Evolutionary conservation across 1,140 invertebrate genomes (phyloP).

Genomic region (Ips nitidus): DNA sequence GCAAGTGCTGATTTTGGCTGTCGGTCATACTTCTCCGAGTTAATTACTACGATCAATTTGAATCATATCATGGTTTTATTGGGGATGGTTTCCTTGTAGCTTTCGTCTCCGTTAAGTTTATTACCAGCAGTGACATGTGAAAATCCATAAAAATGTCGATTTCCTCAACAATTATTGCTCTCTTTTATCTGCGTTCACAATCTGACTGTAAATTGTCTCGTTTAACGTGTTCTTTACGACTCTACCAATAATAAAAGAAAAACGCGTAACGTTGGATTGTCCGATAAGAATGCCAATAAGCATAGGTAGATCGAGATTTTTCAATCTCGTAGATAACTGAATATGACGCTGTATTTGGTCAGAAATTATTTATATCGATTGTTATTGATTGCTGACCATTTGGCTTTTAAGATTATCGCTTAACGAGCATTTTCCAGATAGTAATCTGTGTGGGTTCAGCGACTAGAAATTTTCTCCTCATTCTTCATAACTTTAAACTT

Average conservation of each 20-base stretch:
- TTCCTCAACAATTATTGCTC: slow-evolving; percentile 11
- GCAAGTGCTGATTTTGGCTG: no score
- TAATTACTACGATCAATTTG: no score
- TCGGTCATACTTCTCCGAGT: no score
- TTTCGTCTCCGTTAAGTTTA: neutral
- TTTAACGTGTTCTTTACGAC: slow-evolving; percentile 42
- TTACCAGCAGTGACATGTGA: neutral
- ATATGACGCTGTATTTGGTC: slow-evolving; percentile 23
- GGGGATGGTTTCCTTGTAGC: no score
- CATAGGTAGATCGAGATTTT: slow-evolving; percentile 18
- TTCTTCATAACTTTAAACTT: no score
- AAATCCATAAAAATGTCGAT: slow-evolving; percentile 18
- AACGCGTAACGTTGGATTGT: neutral
- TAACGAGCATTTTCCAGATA: slow-evolving; percentile 9
- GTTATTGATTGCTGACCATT: slow-evolving; percentile 14
- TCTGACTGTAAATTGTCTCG: slow-evolving; percentile 38
- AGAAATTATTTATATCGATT: slow-evolving; percentile 25
- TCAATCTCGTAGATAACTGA: slow-evolving; percentile 31
- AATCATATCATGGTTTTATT: no score
- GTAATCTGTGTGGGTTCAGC: slow-evolving; percentile 5
- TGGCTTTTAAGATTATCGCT: slow-evolving; percentile 11
- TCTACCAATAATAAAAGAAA: slow-evolving; percentile 37
- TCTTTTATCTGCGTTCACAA: slow-evolving; percentile 31
- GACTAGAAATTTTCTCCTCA: no score
- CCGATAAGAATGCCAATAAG: slow-evolving; percentile 26